Evolutionary conservation across 2,113 vertebrate genomes (phyloP).

Genomic region (Alligator sinensis): DNA sequence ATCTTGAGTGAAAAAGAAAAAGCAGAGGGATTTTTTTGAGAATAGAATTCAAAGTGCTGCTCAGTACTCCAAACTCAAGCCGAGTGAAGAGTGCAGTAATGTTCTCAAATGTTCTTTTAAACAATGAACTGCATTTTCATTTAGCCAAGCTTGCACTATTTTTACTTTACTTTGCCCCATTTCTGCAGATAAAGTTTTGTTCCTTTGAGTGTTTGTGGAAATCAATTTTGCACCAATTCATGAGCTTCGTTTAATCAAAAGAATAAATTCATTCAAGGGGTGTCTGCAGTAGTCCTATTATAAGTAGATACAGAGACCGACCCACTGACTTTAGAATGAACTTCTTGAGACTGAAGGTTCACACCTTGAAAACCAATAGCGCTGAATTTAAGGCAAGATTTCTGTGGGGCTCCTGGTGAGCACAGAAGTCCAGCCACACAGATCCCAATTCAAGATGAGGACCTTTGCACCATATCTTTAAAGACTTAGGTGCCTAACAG

Average conservation of each 20-base stretch:
- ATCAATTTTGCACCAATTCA: not conserved
- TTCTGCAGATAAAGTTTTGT: not conserved
- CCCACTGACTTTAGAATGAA: not conserved
- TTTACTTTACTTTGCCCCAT: not conserved
- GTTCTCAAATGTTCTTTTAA: not conserved
- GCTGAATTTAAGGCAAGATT: no score
- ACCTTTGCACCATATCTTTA: no score
- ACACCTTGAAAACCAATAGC: no score
- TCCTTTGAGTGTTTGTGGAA: not conserved
- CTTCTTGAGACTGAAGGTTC: not conserved
- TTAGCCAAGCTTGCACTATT: not conserved
- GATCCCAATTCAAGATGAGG: no score
- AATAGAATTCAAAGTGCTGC: not conserved
- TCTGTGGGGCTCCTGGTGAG: no score
- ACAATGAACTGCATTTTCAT: not conserved
- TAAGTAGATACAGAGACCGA: not conserved
- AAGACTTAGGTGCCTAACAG: no score
- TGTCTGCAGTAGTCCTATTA: not conserved
- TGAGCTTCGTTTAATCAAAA: not conserved
- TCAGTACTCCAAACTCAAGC: not conserved
- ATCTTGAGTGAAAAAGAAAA: rapidly evolving
- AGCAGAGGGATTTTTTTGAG: not conserved
- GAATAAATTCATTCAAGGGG: not conserved
- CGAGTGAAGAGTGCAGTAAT: not conserved
- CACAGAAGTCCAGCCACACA: no score